Conservation (phyloP, 1,140 invertebrate species). For the Charaxes varanes region DNA sequence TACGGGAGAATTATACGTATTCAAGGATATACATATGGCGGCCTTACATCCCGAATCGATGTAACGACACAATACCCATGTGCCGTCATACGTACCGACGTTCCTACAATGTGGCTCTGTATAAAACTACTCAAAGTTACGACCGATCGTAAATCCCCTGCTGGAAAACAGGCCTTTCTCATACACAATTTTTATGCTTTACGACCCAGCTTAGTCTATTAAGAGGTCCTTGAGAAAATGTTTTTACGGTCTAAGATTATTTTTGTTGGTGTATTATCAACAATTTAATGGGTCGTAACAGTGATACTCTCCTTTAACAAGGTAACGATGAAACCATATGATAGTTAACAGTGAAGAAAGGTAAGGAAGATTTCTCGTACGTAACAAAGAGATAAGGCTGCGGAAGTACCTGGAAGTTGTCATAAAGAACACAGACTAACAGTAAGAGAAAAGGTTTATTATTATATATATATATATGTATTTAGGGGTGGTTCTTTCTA, state of each 20-base stretch:
- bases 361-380: no score
- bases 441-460: no score
- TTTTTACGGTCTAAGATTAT: constrained; percentile 33
- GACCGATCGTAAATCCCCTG: constrained; percentile 22
- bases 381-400: no score
- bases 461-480: no score
- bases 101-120: constrained; percentile 9
- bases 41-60: constrained; percentile 1
- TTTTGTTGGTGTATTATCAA: constrained; percentile 34
- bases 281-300: constrained; percentile 15
- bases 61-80: constrained; percentile 16
- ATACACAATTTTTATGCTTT: constrained; percentile 40
- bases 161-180: constrained; percentile 33
- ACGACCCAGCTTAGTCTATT: constrained; percentile 29
- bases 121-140: constrained; percentile 20
- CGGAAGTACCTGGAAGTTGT: no score
- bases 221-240: constrained; percentile 25
- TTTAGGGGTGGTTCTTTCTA: no score
- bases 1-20: no score
- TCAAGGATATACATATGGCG: constrained; percentile 2
- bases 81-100: constrained; percentile 5
- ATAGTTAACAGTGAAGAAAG: no score
- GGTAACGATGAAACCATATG: background rate
- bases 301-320: constrained; percentile 6
- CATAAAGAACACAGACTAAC: no score